These are phyloP conservation scores for Phocoena sinus DNA, from an alignment of 2,113 vertebrate species.

Conservation along the genomic window DNA sequence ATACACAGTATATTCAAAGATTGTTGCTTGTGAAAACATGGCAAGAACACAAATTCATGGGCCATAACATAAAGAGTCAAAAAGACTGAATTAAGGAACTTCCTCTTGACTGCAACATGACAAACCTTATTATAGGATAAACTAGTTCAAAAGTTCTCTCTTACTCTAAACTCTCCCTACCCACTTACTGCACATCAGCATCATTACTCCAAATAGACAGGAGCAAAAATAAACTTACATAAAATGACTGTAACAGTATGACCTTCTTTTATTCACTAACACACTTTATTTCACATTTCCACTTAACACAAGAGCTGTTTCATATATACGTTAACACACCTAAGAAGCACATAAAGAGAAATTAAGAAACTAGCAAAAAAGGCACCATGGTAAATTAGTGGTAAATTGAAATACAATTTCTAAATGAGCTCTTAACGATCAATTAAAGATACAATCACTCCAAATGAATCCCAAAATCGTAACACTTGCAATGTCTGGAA, in stretches of 20 bases:
- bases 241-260: neutral
- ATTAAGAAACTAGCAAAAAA: neutral
- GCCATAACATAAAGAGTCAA: neutral
- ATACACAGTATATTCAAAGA: neutral
- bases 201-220: neutral
- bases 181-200: neutral
- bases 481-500: neutral
- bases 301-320: neutral
- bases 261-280: neutral
- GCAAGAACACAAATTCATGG: neutral
- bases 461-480: neutral
- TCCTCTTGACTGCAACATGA: neutral
- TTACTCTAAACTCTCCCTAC: neutral
- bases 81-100: neutral
- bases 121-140: neutral
- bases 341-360: neutral
- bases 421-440: neutral
- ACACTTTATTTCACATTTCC: neutral
- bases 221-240: neutral
- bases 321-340: neutral
- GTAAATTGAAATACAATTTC: conserved; percentile 13
- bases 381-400: neutral
- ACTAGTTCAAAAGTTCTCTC: neutral
- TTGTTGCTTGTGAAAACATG: neutral
- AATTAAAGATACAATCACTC: neutral